phyloP scores from a whole-genome alignment of 2,888 invertebrate species.

The Idaea straminata region DNA sequence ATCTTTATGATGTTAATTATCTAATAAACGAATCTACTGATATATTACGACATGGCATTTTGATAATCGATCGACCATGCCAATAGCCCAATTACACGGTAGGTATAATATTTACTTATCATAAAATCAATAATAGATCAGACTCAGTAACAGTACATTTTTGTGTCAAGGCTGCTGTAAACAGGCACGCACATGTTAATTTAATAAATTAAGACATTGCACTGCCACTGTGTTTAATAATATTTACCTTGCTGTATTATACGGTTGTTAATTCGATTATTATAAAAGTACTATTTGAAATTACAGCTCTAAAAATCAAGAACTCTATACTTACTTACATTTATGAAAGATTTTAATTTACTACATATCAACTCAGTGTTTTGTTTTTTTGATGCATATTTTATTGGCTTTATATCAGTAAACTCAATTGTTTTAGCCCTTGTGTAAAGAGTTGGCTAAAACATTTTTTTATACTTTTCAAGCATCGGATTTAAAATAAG shows the following conservation, averaged over 20 bases:
- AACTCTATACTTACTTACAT: neutral
- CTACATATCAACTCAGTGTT: neutral
- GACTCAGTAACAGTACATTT: neutral
- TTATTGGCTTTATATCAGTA: too few relatives aligned
- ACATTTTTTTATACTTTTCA: too few relatives aligned
- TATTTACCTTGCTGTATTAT: neutral
- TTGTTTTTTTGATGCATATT: too few relatives aligned
- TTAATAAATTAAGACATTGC: constrained; percentile 1
- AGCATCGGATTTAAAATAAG: too few relatives aligned
- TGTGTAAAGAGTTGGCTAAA: too few relatives aligned
- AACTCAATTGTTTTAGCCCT: too few relatives aligned
- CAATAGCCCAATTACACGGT: neutral
- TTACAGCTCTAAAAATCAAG: neutral
- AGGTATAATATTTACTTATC: neutral
- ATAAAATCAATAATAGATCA: neutral
- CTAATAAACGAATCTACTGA: neutral
- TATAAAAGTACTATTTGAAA: neutral
- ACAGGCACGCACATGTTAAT: neutral
- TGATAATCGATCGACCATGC: neutral
- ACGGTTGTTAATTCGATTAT: neutral
- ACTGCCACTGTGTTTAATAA: neutral
- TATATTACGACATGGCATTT: neutral
- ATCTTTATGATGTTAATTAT: neutral
- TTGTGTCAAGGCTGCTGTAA: neutral
- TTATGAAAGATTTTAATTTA: neutral